Base-by-base conservation (phyloP, 2,797 vertebrate species). In the Nannoperca australis region DNA sequence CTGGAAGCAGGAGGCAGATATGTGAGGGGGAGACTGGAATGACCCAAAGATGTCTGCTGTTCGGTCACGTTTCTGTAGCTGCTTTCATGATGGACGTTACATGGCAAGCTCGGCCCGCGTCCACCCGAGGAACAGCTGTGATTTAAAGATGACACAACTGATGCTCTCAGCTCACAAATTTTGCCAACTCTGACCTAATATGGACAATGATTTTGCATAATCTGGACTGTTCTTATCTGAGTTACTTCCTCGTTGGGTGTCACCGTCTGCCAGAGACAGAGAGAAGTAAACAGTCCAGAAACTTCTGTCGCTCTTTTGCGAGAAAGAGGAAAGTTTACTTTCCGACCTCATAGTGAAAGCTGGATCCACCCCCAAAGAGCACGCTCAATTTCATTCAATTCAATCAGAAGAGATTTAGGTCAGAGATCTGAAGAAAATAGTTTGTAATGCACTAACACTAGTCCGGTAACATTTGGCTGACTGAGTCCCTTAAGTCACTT, bases 191-290 rank as follows among this genome's bases (percentile, higher is more conserved):
- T 60, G 78, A 47, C 81, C 78, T 65, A 50, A 81, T 72, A 60
- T 62, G 40, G 81, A 76, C 65, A 4, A 17, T 76, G 78, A 86
- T 65, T 85, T 10, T 58, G 83, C 82, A 79, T 22, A 71, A 85
- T 86, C 40, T 17, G 42, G 58, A 18, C 0, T 6, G 40, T 68
- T 65, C 24, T 59, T 51, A 69, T 81, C 67, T 3, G 51, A 69
- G 54, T 32, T 7, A 14, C 74, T 83, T 79, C 77, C 72, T 77
- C 4, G 5, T 10, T 10, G 44, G 32, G 24, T 38, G 72, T 73
- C 55, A 13, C 17, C 42, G 20, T n/a, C 75, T 60, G 69, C 9
- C 17, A 27, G 49, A 55, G 22, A 60, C 36, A 2, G 24, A 66
- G 60, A 60, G 54, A 66, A 32, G 61, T 64, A 72, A 75, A 78